phyloP scores from a whole-genome alignment of 37 sponge, comb jelly and placozoan species.

The Agelas oroides region DNA sequence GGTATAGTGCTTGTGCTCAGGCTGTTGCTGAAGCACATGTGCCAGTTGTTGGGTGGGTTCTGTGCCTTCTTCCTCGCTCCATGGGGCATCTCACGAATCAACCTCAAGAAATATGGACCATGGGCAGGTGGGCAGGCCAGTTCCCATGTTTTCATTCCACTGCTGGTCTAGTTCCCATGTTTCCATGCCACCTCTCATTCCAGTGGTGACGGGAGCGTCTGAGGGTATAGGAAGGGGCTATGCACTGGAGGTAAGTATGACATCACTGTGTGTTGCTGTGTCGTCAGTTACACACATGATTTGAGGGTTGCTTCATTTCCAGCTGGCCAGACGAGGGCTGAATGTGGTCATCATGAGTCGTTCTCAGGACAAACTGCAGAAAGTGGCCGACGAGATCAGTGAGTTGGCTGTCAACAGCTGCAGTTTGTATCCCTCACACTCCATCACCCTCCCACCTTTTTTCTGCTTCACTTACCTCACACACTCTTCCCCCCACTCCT shows the following conservation, averaged over 20 bases:
- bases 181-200: not conserved
- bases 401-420: not conserved
- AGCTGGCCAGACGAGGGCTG: conserved; percentile 60
- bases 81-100: conserved; percentile 33
- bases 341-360: conserved; percentile 64
- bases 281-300: too few species aligned
- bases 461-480: not conserved
- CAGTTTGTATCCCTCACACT: too few species aligned
- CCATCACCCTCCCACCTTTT: not conserved
- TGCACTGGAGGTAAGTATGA: conserved; percentile 50
- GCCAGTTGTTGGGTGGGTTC: not conserved
- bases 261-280: too few species aligned
- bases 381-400: conserved; percentile 48
- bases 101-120: conserved; percentile 69
- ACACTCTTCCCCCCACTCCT: not conserved
- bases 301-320: not conserved
- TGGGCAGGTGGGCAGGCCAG: conserved; percentile 59
- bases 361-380: conserved; percentile 44
- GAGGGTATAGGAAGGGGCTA: conserved; percentile 75
- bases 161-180: not conserved
- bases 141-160: not conserved
- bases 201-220: conserved; percentile 72
- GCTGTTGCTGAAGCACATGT: not conserved
- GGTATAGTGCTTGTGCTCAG: conserved; percentile 30
- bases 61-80: conserved; percentile 54